phyloP scores from a whole-genome alignment of 2,888 invertebrate species.

The Thera obeliscata region DNA sequence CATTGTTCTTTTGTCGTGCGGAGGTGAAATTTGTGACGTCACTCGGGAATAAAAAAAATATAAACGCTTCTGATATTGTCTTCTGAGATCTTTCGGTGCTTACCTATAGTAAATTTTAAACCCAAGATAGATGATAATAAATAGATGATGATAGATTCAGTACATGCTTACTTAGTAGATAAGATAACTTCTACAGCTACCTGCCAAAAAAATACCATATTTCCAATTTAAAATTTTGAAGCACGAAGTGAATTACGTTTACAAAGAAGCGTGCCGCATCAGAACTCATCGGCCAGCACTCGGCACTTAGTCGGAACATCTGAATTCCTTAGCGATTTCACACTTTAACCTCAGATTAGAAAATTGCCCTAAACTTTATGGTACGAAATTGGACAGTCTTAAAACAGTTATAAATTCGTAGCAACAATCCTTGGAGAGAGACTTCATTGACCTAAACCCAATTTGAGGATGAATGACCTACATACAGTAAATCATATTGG shows the following conservation, averaged over 20 bases:
- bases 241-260: constrained; percentile 1
- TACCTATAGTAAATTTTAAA: too few species aligned
- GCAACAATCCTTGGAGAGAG: not conserved
- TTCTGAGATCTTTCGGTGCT: too few species aligned
- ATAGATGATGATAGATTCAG: too few species aligned
- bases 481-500: too few species aligned
- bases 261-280: constrained; percentile 16
- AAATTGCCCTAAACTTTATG: constrained; percentile 16
- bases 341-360: constrained; percentile 20
- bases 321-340: constrained; percentile 21
- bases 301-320: constrained; percentile 10
- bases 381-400: constrained; percentile 8
- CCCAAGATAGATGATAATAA: too few species aligned
- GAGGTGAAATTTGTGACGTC: too few species aligned
- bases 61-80: too few species aligned
- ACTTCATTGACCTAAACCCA: not conserved
- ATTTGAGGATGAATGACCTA: not conserved
- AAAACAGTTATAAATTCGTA: not conserved
- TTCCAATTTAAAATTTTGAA: not conserved
- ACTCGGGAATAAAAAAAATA: too few species aligned
- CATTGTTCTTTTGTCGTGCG: too few species aligned
- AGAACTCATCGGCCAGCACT: constrained; percentile 15
- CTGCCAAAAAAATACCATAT: too few species aligned
- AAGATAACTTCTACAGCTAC: too few species aligned
- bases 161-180: too few species aligned